These are phyloP conservation scores for Tringa solitaria DNA, from an alignment of 2,113 vertebrate species.

Conservation along the genomic window DNA sequence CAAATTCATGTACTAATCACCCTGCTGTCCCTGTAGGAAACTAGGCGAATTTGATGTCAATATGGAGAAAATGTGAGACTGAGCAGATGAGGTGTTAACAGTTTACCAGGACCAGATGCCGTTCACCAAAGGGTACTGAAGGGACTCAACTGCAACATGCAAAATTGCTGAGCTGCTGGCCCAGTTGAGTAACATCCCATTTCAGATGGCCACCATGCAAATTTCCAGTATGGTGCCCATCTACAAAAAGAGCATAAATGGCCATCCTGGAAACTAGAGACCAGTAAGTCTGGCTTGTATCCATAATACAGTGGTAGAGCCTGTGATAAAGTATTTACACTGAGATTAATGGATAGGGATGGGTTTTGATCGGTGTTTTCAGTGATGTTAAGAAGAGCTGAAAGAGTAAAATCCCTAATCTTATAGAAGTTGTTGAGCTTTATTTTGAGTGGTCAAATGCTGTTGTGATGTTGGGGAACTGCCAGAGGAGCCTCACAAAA, in stretches of 20 bases:
- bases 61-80: not conserved
- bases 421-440: not conserved
- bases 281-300: not conserved
- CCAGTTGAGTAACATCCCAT: not conserved
- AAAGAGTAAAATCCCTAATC: not conserved
- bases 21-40: not conserved
- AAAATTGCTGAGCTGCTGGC: not conserved
- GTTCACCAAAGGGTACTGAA: not conserved
- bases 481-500: not conserved
- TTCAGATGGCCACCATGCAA: not conserved
- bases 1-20: not conserved
- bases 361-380: not conserved
- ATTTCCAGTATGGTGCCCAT: not conserved
- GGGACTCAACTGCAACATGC: accelerated
- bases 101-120: not conserved
- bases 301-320: not conserved
- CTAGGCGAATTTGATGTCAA: not conserved
- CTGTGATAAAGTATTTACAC: not conserved
- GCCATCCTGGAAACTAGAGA: not conserved
- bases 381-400: not conserved
- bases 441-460: not conserved
- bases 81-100: not conserved
- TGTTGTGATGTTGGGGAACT: not conserved
- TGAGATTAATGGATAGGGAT: not conserved
- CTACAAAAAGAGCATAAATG: not conserved